Base-by-base conservation (phyloP, 2,113 vertebrate genomes). In the Vanacampus margaritifer region DNA sequence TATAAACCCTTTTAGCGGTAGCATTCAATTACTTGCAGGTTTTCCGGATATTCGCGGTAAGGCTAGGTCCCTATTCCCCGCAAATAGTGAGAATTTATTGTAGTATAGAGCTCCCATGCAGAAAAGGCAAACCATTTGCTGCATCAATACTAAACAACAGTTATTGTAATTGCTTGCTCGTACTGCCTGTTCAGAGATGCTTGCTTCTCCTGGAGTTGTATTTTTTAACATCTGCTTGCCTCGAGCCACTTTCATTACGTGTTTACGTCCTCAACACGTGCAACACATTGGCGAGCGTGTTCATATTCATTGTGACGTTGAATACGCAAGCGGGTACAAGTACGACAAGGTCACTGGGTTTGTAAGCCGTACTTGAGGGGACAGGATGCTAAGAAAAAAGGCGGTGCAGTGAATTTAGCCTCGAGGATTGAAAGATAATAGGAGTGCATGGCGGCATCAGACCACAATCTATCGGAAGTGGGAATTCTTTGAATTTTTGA, bases 241-340 rank as follows among this genome's bases (percentile, higher is more conserved):
- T 23, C 0, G 63, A 79, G 86, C 61, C 72, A 39, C 65, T 76
- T 78, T 74, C 74, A 1, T 65, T 56, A 37, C 45, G 46, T 2
- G 19, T 77, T 19, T 60, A 28, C 46, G 67, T 82, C 76, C 64
- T 53, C 69, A 28, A 1, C 46, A 65, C 65, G 80, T 23, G 75
- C 75, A 73, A 74, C 69, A n/a, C 3, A 65, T 80, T 75, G 48
- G 77, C 61, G 12, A 54, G 0, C 36, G 1, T 36, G 67, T 72
- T 81, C 72, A 16, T 69, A 79, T 65, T 70, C 65, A 83, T 69
- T 79, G 66, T 74, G 65, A 75, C 64, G 63, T 72, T 11, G 23
- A 24, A 24, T 26, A 53, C 48, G 9, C 48, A 9, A 51, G 48
- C 9, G 51, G 11, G 11, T 54, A 12, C 51, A 50, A 66, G 80